These are phyloP conservation scores for Azemiops feae DNA, from an alignment of 2,113 vertebrate species.

Conservation along the genomic window DNA sequence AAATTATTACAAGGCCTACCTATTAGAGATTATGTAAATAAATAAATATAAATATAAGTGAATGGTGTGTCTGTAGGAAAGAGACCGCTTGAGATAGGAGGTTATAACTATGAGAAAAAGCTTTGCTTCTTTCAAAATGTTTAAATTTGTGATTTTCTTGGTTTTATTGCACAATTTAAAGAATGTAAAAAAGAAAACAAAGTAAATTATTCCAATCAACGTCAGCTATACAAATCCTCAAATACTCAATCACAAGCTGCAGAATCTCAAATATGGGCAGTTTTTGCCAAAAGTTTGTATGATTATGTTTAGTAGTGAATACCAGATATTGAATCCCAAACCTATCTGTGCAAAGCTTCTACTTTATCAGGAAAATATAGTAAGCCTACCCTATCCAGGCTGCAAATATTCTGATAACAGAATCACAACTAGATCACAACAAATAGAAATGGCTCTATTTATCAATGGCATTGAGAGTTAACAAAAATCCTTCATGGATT, in stretches of 20 bases:
- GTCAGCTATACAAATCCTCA: not conserved
- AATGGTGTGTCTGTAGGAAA: not conserved
- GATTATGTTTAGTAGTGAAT: not conserved
- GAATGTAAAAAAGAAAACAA: not conserved
- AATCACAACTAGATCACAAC: not conserved
- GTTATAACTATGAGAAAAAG: not conserved
- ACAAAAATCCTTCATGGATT: not conserved
- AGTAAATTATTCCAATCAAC: not conserved
- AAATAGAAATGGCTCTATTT: not conserved
- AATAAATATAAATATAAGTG: not conserved
- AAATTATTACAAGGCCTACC: not conserved
- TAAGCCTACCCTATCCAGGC: not conserved
- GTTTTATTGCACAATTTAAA: not conserved
- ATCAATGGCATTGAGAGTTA: not conserved
- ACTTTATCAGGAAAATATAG: not conserved
- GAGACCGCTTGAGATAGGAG: not conserved
- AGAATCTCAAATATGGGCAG: not conserved
- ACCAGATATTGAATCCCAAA: not conserved
- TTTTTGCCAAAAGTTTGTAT: not conserved
- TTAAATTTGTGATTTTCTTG: not conserved
- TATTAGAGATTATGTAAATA: constrained; percentile 4
- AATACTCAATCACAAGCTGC: not conserved
- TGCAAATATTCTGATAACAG: not conserved
- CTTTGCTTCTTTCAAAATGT: not conserved
- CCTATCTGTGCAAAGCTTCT: not conserved